A percentile compares a stretch with the other conserved stretches of the same genome.
Conservation (phyloP, 2,888 invertebrate genomes). For the Synanthedon andrenaeformis region DNA sequence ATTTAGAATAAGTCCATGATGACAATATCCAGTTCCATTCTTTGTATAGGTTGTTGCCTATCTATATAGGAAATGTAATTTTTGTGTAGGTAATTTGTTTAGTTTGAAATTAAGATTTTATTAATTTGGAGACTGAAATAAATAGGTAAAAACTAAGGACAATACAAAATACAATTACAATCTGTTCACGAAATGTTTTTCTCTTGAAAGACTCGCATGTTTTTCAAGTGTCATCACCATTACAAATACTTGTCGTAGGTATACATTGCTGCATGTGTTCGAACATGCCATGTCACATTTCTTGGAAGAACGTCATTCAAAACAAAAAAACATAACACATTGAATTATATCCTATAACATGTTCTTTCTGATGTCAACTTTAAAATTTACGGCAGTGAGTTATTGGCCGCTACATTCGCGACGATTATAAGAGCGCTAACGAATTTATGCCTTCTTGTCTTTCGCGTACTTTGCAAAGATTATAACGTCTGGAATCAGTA, state of each 20-base stretch:
- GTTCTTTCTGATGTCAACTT: constrained; percentile 69
- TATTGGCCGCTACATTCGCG: constrained; percentile 54
- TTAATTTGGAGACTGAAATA: too few species aligned
- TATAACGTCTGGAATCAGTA: constrained; percentile 54
- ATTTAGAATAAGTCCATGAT: too few species aligned
- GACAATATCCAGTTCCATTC: too few species aligned
- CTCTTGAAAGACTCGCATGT: background rate
- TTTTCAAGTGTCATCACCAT: background rate
- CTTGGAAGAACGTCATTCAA: constrained; percentile 38
- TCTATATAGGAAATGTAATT: too few species aligned
- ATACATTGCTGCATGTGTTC: background rate
- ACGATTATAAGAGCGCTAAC: constrained; percentile 63
- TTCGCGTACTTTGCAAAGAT: constrained; percentile 43
- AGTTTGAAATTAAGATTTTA: too few species aligned
- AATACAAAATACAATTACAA: too few species aligned
- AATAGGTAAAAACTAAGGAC: too few species aligned
- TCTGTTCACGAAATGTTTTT: too few species aligned
- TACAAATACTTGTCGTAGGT: background rate
- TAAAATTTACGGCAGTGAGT: constrained; percentile 63
- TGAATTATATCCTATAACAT: constrained; percentile 60
- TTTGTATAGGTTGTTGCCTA: too few species aligned
- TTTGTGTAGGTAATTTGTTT: too few species aligned
- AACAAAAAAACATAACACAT: constrained; percentile 29
- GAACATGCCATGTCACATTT: constrained; percentile 6
- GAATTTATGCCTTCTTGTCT: constrained; percentile 60